These are phyloP conservation scores for Hippocampus guttulatus DNA, from an alignment of 2,113 vertebrate species.

Conservation along the genomic window DNA sequence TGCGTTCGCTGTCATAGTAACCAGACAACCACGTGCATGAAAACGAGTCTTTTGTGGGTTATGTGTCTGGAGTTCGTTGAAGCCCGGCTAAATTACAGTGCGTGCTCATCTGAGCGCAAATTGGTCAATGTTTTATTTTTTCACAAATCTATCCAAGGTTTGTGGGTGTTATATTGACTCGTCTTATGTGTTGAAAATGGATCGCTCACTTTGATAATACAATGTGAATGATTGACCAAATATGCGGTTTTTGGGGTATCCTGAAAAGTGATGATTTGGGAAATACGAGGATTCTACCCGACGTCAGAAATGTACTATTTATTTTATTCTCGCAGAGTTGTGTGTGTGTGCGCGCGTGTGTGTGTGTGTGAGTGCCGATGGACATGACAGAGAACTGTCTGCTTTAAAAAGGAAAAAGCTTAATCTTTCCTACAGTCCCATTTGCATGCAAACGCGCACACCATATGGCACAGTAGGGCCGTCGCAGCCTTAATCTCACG, in stretches of 20 bases:
- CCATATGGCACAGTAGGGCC: conserved; percentile 60
- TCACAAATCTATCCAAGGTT: no score
- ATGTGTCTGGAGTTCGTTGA: conserved; percentile 52
- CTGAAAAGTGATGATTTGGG: no score
- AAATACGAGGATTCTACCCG: no score
- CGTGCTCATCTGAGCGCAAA: conserved; percentile 26
- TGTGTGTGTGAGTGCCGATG: conserved; percentile 18
- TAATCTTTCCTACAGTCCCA: conserved; percentile 62
- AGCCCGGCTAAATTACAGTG: conserved; percentile 62
- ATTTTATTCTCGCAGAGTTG: neutral
- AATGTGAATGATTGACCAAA: no score
- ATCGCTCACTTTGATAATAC: no score
- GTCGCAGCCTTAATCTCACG: conserved; percentile 27
- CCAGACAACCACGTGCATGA: conserved; percentile 61
- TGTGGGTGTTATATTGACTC: no score
- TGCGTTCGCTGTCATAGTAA: conserved; percentile 56
- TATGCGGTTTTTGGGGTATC: no score
- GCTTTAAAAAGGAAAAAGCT: conserved; percentile 45
- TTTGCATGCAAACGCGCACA: conserved; percentile 61
- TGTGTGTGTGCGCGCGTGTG: neutral
- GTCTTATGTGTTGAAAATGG: no score
- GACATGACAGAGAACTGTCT: conserved; percentile 35
- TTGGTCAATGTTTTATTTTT: no score
- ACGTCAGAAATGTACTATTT: no score
- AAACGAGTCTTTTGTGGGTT: conserved; percentile 62